Evolutionary conservation across 2,888 invertebrate genomes (phyloP).

Genomic region (Gnatocerus cornutus): DNA sequence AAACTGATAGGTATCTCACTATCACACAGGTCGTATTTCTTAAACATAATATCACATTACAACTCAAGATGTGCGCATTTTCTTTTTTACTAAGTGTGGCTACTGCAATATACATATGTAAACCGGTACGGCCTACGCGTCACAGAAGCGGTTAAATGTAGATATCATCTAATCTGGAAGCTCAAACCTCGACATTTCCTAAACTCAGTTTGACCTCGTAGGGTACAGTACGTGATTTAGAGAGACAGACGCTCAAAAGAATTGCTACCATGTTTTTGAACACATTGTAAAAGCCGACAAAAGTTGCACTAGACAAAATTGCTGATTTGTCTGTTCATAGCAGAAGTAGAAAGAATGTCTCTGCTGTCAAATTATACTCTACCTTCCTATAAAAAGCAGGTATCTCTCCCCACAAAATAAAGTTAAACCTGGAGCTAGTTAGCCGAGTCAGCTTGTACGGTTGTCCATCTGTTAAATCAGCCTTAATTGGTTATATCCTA

Average conservation of each 20-base stretch:
- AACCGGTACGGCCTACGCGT: conserved; percentile 59
- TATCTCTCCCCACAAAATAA: not conserved
- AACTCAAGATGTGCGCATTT: conserved; percentile 51
- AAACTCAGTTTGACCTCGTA: conserved; percentile 47
- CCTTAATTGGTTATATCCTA: conserved; percentile 32
- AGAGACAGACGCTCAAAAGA: not conserved
- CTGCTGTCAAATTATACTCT: not conserved
- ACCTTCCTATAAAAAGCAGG: not conserved
- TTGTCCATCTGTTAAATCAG: conserved; percentile 33
- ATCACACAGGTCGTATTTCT: conserved; percentile 22
- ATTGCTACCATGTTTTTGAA: not conserved
- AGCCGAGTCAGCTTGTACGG: conserved; percentile 14
- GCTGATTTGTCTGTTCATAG: too few relatives aligned
- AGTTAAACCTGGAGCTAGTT: conserved; percentile 2
- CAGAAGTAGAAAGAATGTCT: too few relatives aligned
- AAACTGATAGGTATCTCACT: not conserved
- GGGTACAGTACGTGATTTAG: conserved; percentile 52
- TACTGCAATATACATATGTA: conserved; percentile 59
- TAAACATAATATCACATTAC: conserved; percentile 54
- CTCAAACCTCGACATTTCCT: conserved; percentile 51
- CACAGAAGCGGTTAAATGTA: conserved; percentile 58
- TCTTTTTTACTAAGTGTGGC: conserved; percentile 56
- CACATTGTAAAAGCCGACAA: not conserved
- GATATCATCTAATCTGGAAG: conserved; percentile 59
- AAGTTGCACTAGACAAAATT: too few relatives aligned